Base-by-base conservation (phyloP, 2,888 invertebrate species). In the Byasa hedistus region DNA sequence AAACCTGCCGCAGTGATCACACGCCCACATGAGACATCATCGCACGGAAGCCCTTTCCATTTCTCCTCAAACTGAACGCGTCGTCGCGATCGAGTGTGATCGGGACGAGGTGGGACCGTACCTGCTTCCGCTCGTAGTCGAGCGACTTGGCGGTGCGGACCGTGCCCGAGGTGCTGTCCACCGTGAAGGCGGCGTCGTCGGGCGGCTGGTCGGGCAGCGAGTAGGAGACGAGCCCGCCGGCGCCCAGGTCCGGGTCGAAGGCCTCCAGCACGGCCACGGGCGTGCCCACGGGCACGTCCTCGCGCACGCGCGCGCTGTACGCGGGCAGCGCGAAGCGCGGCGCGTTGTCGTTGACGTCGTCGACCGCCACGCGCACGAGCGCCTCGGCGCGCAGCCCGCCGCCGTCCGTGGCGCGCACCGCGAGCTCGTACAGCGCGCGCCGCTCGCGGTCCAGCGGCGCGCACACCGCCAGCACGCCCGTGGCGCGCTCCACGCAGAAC, bases 291-390 rank as follows among this genome's bases (percentile, higher is more conserved):
- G 98, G 98, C 64, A 98, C 94, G 85, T 98, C 98, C 86, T 99
- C 98, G 8, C 97, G 94, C 24, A 98, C 95, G 79, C 97, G 96
- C 51, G 97, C 96, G 54, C 93, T 82, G 79, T 97, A 97, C 70
- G 94, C 94, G 32, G 94, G 85, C 58, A 96, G 92, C 39, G 95
- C 95, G 83, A 98, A 98, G 69, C 92, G 93, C 0, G 98, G 98
- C 2, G 96, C 93, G 82, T 96, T 97, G 86, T 97, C 98, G 86
- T 98, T 98, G 61, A 98, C 95, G 85, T 99, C 98, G 77, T 96
- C 96, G 8, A 98, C 95, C 44, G 94, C 93, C 57, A 98, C 94
- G 70, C 96, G 93, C 27, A 98, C 95, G 32, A 96, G 85, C 3
- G 97, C 97, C 75, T 97, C 96, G 0, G 98, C 95, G 71, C 94